Base-by-base conservation (phyloP, 2,113 vertebrate species). In the Steatornis caripensis region DNA sequence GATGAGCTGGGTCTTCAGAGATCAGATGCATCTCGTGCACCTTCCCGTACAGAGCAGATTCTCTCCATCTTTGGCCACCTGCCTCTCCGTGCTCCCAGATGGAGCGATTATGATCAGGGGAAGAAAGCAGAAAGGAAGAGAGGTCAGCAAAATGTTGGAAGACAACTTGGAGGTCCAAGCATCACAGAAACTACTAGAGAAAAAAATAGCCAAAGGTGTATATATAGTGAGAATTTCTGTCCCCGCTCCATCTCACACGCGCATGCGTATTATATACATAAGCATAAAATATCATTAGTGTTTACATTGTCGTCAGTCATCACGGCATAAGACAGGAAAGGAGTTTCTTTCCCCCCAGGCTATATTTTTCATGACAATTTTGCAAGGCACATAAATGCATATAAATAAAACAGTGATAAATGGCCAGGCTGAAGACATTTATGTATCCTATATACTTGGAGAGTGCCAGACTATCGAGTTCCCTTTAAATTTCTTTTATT, bases 1-100 rank as follows among this genome's bases (percentile, higher is more conserved):
- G 96, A 97, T 93, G 90, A 92, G 90, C 88, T 94, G 92, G 68
- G 91, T 6, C 93, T 77, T 72, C 80, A 74, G 41, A 83, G 53
- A 85, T 61, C 88, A 75, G 54, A 34, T 23, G 61, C 79, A 49
- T 23, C 93, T 66, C 23, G 0, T 66, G 58, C 93, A 86, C 93
- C 93, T 75, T 95, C 72, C 85, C 39, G 1, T 43, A 39, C 79
- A 81, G 51, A 61, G 64, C 84, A 80, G 61, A 43, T 61, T 30
- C 74, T n/a, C 87, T 82, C 60, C 53, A 22, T 57, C 90, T 37
- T 58, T 41, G 62, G 66, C 87, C 82, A 81, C 79, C 91, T 27
- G 74, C 70, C 34, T 60, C 76, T 39, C 34, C 0, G 0, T 29
- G 69, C 53, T 81, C 66, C 84, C 90, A 61, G 30, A 6, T 20